phyloP scores from a whole-genome alignment of 2,113 vertebrate species.

The Nothocercus julius region DNA sequence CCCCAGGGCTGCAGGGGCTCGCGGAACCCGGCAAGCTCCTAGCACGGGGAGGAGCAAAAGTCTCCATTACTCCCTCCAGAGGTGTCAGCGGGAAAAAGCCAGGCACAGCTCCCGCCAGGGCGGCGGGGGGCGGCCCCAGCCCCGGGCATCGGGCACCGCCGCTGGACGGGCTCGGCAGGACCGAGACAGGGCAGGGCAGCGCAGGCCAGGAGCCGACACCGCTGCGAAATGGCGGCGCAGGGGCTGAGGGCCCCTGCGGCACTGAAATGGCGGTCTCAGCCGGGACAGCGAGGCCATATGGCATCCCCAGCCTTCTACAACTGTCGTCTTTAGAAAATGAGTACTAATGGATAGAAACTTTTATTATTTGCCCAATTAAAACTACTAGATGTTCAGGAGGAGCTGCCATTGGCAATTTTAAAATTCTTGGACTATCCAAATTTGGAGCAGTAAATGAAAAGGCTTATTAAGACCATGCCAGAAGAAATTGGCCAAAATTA shows the following conservation, averaged over 20 bases:
- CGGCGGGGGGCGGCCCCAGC: no score
- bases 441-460: not conserved
- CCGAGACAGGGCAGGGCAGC: no score
- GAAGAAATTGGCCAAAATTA: not conserved
- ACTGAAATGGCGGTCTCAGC: not conserved
- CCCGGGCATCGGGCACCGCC: no score
- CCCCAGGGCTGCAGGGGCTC: no score
- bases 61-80: no score
- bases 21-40: no score
- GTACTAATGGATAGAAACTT: not conserved
- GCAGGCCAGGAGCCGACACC: no score
- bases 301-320: fast-evolving
- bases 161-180: no score
- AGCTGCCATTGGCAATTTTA: not conserved
- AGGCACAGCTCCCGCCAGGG: no score
- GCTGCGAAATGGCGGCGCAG: no score
- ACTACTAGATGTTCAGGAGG: not conserved
- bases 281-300: not conserved
- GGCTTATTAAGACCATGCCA: not conserved
- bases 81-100: no score
- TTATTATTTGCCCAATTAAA: not conserved
- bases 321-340: not conserved
- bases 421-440: not conserved
- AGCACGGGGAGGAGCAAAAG: no score
- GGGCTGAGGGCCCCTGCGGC: not conserved